Evolutionary conservation across 1,140 invertebrate genomes (phyloP).

Genomic region (Megathymus violae): DNA sequence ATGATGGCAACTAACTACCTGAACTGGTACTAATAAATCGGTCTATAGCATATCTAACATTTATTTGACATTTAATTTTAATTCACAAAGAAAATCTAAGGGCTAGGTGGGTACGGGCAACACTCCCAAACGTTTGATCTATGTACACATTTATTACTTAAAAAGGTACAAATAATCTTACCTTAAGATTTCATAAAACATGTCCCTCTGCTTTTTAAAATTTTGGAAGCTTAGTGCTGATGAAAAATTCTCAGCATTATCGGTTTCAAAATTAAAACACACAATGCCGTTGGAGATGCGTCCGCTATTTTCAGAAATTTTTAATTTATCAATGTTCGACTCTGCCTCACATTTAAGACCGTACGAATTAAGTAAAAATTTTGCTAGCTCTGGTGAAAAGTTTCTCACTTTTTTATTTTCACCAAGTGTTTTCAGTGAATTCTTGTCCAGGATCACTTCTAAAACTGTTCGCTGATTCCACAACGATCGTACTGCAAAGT

Average conservation of each 20-base stretch:
- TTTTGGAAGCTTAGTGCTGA: constrained; percentile 88
- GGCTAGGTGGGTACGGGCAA: too few species aligned
- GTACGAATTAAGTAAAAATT: constrained; percentile 71
- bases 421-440: constrained; percentile 68
- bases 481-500: constrained; percentile 76
- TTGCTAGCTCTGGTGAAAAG: constrained; percentile 72
- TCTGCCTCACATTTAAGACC: constrained; percentile 67
- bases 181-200: constrained; percentile 90
- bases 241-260: constrained; percentile 92
- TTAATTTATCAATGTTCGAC: constrained; percentile 46
- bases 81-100: too few species aligned
- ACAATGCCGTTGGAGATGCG: constrained; percentile 64
- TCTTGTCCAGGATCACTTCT: constrained; percentile 75
- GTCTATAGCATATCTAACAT: too few species aligned
- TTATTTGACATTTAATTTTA: too few species aligned
- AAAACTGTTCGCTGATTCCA: constrained; percentile 62
- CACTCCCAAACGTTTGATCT: too few species aligned
- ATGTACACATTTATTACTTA: neutral
- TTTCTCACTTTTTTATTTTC: constrained; percentile 71
- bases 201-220: constrained; percentile 93
- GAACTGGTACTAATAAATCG: too few species aligned
- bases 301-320: constrained; percentile 32
- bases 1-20: too few species aligned
- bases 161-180: constrained; percentile 51
- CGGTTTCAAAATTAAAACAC: constrained; percentile 87